Percentiles rank a stretch among this genome's conserved stretches.
Conservation (phyloP, 1,140 invertebrate species). For the Drosophila truncata region DNA sequence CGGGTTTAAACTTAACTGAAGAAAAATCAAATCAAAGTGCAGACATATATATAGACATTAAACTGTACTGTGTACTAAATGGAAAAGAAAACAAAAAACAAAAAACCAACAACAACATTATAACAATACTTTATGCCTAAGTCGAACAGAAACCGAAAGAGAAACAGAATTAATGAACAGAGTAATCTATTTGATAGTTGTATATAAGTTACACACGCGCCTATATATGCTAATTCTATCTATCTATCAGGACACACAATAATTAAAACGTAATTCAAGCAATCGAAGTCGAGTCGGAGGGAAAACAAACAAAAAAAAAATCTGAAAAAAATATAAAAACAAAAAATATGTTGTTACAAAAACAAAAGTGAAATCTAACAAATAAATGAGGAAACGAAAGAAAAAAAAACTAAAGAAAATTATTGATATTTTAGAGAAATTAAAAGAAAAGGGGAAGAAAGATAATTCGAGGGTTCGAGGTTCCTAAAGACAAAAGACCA, state of each 20-base stretch:
- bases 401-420: background rate
- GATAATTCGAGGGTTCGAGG: too few species aligned
- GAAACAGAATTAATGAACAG: conserved; percentile 30
- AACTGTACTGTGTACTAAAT: conserved; percentile 41
- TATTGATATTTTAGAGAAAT: background rate
- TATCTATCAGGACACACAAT: conserved; percentile 48
- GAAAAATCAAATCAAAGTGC: conserved; percentile 45
- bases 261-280: conserved; percentile 50
- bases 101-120: conserved; percentile 30
- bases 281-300: conserved; percentile 29
- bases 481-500: too few species aligned
- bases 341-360: conserved; percentile 42
- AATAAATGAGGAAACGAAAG: conserved; percentile 37
- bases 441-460: background rate
- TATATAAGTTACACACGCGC: conserved; percentile 38
- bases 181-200: conserved; percentile 40
- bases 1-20: conserved; percentile 13
- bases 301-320: conserved; percentile 2
- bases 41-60: conserved; percentile 23
- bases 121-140: conserved; percentile 39
- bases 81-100: too few species aligned
- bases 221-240: conserved; percentile 26
- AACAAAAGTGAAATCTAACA: conserved; percentile 50
- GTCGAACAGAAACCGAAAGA: conserved; percentile 35
- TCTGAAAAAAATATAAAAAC: conserved; percentile 16